Evolutionary conservation across 2,888 invertebrate species (phyloP).

Genomic region (Crossocerus cetratus): DNA sequence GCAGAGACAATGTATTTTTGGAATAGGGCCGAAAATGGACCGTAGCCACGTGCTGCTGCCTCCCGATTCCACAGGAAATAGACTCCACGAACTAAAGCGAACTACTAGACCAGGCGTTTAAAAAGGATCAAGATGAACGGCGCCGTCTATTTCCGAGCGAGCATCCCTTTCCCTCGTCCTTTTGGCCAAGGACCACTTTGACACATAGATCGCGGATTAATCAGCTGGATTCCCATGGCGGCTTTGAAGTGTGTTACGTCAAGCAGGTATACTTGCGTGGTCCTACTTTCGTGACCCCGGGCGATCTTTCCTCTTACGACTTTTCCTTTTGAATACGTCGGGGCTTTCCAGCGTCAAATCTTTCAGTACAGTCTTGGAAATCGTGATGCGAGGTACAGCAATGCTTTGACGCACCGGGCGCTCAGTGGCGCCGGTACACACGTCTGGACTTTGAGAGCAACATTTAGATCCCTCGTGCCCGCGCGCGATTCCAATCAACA

Average conservation of each 20-base stretch:
- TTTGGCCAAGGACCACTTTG: conserved; percentile 31
- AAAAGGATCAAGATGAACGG: conserved; percentile 51
- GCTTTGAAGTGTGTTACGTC: background rate
- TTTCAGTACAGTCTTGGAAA: conserved; percentile 13
- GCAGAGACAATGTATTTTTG: conserved; percentile 43
- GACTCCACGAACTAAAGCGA: conserved; percentile 44
- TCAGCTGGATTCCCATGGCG: conserved; percentile 17
- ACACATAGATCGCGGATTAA: conserved; percentile 37
- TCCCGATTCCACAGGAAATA: conserved; percentile 48
- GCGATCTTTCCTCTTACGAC: too few relatives aligned
- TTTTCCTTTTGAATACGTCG: too few relatives aligned
- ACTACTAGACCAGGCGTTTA: conserved; percentile 50
- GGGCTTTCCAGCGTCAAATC: too few relatives aligned
- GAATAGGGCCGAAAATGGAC: conserved; percentile 43
- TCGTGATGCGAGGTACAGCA: conserved; percentile 22
- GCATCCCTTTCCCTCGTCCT: conserved; percentile 22
- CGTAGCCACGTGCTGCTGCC: conserved; percentile 31
- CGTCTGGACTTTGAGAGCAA: too few relatives aligned
- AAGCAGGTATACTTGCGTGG: background rate
- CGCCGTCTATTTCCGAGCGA: conserved; percentile 42
- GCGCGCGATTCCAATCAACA: too few relatives aligned
- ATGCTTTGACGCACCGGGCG: conserved; percentile 28
- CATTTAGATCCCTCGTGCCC: too few relatives aligned
- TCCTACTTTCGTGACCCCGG: too few relatives aligned
- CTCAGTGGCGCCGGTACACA: too few relatives aligned